Conservation (phyloP, 2,113 vertebrate genomes). For the Dasyornis broadbenti region DNA sequence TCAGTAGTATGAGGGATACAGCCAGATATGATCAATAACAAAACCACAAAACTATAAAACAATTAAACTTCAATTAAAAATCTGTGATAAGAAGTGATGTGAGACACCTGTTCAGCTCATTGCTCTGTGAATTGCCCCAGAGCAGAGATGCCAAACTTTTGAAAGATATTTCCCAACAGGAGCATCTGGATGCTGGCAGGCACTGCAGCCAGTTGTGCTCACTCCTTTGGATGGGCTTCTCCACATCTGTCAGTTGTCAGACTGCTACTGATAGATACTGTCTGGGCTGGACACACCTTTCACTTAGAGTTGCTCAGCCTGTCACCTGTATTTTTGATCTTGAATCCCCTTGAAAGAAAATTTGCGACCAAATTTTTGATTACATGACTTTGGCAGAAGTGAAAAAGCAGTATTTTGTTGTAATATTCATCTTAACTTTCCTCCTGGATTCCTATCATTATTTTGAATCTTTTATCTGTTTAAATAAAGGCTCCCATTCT, state of each 20-base stretch:
- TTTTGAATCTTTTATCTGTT: background rate
- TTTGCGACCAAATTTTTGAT: background rate
- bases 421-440: background rate
- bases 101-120: background rate
- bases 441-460: background rate
- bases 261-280: background rate
- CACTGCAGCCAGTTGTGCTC: background rate
- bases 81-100: background rate
- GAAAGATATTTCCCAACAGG: background rate
- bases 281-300: background rate
- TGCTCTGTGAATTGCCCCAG: background rate
- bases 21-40: background rate
- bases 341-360: background rate
- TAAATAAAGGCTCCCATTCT: background rate
- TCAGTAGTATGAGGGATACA: background rate
- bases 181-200: slow-evolving; percentile 22
- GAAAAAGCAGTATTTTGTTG: background rate
- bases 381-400: background rate
- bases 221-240: background rate
- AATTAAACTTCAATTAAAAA: background rate
- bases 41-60: background rate
- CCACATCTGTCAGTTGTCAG: background rate
- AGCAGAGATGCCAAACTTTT: background rate
- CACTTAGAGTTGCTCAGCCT: background rate
- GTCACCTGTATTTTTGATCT: background rate